Evolutionary conservation across 2,113 vertebrate species (phyloP), one percentile per base, ranked within the genome.

Genomic region (Scatophagus argus): DNA sequence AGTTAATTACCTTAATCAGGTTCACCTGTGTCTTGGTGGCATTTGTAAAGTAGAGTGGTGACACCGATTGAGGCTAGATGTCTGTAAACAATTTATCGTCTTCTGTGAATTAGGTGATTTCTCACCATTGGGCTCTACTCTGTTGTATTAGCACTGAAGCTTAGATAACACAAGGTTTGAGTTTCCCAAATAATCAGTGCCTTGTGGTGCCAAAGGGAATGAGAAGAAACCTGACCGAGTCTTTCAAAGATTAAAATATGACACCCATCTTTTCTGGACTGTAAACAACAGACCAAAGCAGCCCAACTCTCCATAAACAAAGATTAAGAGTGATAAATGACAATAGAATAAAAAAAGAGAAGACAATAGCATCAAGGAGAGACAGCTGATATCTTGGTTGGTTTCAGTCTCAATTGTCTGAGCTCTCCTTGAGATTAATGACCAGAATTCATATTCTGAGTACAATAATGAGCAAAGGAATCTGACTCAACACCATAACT

Each of bases 171-270:
- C 14, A 4, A 66, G 41, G 19, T 64, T 74, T 47, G 11, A 61
- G 27, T 61, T 80, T 82, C 75, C 65, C 23, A 62, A 75, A 56
- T 71, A 71, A 58, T 58, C 36, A 51, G 11, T 31, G 11, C 38
- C 41, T 14, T 36, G 9, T 61, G 29, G 31, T 71, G 77, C 77
- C 58, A 77, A 83, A 31, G 76, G 86, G 79, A 82, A 69, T 52
- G 56, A 70, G 60, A 62, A 67, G 83, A 89, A 89, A 91, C 74
- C 71, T 64, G 55, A 70, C 16, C 41, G 2, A 62, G 61, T 52
- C 60, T 89, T 89, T 78, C 43, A 68, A 31, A 72, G 56, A 83
- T 77, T 74, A 58, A 69, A 88, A 88, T 10, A 80, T 77, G 77
- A 88, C 27, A 74, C 88, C 74, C 9, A 52, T 61, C 61, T 61